phyloP scores from a whole-genome alignment of 2,888 invertebrate genomes.

The Oscheius onirici region DNA sequence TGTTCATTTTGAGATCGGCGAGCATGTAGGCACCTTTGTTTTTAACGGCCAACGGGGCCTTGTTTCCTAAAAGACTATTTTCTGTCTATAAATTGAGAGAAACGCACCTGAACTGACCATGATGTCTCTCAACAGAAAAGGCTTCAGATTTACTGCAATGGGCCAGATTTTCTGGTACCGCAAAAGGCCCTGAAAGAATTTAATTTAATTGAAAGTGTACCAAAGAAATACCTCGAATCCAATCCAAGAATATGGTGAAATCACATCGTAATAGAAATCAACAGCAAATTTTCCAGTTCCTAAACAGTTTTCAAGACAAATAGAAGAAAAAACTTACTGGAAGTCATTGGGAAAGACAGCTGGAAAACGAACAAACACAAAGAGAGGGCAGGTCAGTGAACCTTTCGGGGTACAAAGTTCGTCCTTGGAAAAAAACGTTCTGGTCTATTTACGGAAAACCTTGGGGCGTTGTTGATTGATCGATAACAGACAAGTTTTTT shows the following conservation, averaged over 20 bases:
- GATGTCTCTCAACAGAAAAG: conserved; percentile 73
- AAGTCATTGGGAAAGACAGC: not conserved
- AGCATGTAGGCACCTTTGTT: conserved; percentile 72
- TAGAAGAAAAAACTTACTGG: not conserved
- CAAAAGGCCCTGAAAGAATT: conserved; percentile 66
- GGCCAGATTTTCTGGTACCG: conserved; percentile 72
- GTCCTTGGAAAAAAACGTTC: no score
- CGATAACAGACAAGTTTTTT: no score
- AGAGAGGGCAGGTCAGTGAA: not conserved
- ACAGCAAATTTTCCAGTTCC: conserved; percentile 21
- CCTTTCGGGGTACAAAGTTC: no score
- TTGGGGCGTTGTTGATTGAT: no score
- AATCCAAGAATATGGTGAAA: conserved; percentile 75
- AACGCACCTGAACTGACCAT: conserved; percentile 71
- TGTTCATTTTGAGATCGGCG: conserved; percentile 70
- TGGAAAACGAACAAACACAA: not conserved
- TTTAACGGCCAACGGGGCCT: conserved; percentile 72
- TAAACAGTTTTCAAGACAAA: not conserved
- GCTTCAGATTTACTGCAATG: conserved; percentile 72
- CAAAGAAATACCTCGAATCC: conserved; percentile 73
- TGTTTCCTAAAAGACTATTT: conserved; percentile 63
- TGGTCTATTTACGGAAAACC: no score
- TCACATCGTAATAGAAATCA: conserved; percentile 73
- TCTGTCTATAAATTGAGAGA: not conserved
- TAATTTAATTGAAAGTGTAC: not conserved